Evolutionary conservation across 2,888 invertebrate species (phyloP), one percentile per base, ranked within the genome.

Genomic region (Phalangium opilio): DNA sequence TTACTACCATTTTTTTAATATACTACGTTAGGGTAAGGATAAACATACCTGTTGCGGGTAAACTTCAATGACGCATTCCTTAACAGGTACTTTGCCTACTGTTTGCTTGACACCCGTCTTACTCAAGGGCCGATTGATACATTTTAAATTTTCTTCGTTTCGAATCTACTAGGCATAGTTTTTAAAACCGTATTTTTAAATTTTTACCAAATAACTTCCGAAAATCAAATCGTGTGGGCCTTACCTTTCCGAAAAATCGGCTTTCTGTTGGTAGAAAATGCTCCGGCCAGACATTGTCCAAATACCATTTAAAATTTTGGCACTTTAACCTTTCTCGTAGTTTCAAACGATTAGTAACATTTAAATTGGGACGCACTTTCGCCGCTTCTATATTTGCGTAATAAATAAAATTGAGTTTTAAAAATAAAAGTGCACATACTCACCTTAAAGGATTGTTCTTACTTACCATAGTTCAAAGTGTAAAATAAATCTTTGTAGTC

Each of bases 201-300:
- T n/a, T n/a, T n/a, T n/a, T n/a, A n/a, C n/a, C n/a, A n/a, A n/a
- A n/a, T n/a, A n/a, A n/a, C n/a, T n/a, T n/a, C n/a, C n/a, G n/a
- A n/a, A n/a, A n/a, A n/a, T n/a, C n/a, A n/a, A n/a, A n/a, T n/a
- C n/a, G n/a, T n/a, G n/a, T n/a, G n/a, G n/a, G n/a, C 60, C 61
- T 62, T 56, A 90, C 87, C 69, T 83, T 78, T 33, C 95, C 96
- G 63, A 96, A 87, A 70, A 87, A 86, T 54, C 85, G 73, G 56
- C 82, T 79, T 1, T 81, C 74, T 21, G 77, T 80, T 0, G 96
- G 96, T 60, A 96, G 83, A 65, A 93, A 96, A 63, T 96, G 83
- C 62, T 93, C 84, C 0, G 91, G 91, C 87, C 95, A 98, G 19
- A 98, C 77, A 60, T 84, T 85, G 46, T 85, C 78, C 57, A 98